Evolutionary conservation across 2,888 invertebrate species (phyloP).

Genomic region (Caenorhabditis japonica): DNA sequence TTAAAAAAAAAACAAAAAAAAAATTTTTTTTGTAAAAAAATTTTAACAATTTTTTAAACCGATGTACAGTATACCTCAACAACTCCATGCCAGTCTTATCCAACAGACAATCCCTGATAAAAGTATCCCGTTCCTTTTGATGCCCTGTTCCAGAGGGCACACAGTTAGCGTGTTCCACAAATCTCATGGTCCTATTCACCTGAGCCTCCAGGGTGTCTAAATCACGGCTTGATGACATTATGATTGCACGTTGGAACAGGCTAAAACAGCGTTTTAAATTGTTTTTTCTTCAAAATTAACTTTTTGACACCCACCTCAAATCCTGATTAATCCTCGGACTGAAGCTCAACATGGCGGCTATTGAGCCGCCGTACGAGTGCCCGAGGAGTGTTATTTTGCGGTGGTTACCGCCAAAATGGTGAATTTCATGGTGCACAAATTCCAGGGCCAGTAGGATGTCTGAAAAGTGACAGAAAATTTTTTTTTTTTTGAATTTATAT

Average conservation of each 20-base stretch:
- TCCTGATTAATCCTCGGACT: constrained; percentile 1
- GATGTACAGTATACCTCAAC: too few species aligned
- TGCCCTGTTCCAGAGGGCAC: not conserved
- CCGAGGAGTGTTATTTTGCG: constrained; percentile 33
- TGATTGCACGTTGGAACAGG: constrained; percentile 16
- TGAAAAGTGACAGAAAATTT: too few species aligned
- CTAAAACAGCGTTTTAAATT: too few species aligned
- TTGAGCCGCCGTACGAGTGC: constrained; percentile 39
- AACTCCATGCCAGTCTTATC: not conserved
- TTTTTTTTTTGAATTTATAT: not conserved
- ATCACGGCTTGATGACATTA: constrained; percentile 12
- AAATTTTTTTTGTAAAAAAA: too few species aligned
- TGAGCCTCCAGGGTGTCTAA: not conserved
- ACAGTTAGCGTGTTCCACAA: constrained; percentile 11
- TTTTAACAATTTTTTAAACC: too few species aligned
- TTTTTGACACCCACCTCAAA: too few species aligned
- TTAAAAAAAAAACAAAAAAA: too few species aligned
- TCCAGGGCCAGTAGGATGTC: constrained; percentile 38
- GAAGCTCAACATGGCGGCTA: not conserved
- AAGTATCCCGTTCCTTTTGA: not conserved
- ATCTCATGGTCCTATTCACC: constrained; percentile 1
- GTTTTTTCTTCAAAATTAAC: too few species aligned
- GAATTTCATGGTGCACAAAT: constrained; percentile 16
- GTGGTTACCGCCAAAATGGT: constrained; percentile 26
- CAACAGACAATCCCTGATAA: constrained; percentile 4